Base-by-base conservation (phyloP, 2,113 vertebrate species). In the Pseudolaguvia tuberculata region DNA sequence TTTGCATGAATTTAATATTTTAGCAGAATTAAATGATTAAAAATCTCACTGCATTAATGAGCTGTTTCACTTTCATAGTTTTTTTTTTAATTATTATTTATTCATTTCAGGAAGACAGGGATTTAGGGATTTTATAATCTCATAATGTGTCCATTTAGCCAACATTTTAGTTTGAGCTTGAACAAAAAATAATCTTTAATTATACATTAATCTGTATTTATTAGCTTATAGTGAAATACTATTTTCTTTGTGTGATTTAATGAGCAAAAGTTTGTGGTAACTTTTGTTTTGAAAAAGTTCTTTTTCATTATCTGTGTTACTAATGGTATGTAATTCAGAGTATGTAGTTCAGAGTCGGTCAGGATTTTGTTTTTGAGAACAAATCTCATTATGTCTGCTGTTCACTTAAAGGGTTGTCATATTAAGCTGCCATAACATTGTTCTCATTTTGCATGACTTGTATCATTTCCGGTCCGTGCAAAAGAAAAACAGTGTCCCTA, bases 151-250 rank as follows among this genome's bases (percentile, higher is more conserved):
- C 31, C 4, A 13, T 10, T 13, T n/a, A 25, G 21, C n/a, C n/a
- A 8, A 39, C 42, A 12, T 12, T 45, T 39, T n/a, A 31, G 12
- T 73, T 61, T 48, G 13, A 10, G 17, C 57, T 31, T 59, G 18
- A 59, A 31, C 8, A 11, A 9, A 5, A 42, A 35, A 42, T 18
- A 5, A 10, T n/a, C n/a, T n/a, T n/a, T n/a, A n/a, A n/a, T n/a
- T n/a, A n/a, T n/a, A n/a, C n/a, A n/a, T n/a, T n/a, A n/a, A 72
- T 63, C 47, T 11, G 75, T 83, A 47, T 80, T 53, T 62, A 72
- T 86, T 81, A 84, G 58, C 72, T 31, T 71, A 74, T 68, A 56
- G 70, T 73, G 35, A 73, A 8, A 42, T 42, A 9, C 39, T 42
- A 8, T 61, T 39, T 74, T 25, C 20, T 55, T 5, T 39, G 72